phyloP scores from a whole-genome alignment of 2,888 invertebrate genomes.

The Eupithecia subumbrata region DNA sequence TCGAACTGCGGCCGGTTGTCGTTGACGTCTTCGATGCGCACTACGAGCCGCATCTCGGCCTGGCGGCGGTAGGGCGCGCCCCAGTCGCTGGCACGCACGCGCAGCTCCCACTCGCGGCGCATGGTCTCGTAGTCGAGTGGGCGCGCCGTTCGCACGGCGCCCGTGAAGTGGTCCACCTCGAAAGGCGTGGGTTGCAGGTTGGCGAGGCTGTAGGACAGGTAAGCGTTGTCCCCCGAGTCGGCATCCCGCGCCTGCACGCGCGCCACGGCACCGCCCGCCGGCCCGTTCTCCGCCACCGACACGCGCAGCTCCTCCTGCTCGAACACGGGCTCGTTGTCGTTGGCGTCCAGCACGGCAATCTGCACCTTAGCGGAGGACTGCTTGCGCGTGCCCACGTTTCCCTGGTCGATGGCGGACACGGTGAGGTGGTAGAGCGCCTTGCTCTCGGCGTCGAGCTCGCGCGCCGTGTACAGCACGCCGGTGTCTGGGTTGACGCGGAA shows the following conservation, averaged over 20 bases:
- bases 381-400: slow-evolving; percentile 91
- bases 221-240: slow-evolving; percentile 97
- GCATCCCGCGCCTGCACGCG: slow-evolving; percentile 93
- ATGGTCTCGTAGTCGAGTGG: slow-evolving; percentile 96
- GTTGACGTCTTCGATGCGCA: slow-evolving; percentile 93
- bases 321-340: slow-evolving; percentile 97
- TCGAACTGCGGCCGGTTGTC: slow-evolving; percentile 97
- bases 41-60: slow-evolving; percentile 93
- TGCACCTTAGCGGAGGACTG: slow-evolving; percentile 96
- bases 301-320: slow-evolving; percentile 88
- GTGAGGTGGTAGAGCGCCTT: slow-evolving; percentile 94
- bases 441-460: slow-evolving; percentile 92
- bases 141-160: slow-evolving; percentile 92
- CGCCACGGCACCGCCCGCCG: slow-evolving; percentile 92
- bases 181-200: slow-evolving; percentile 97
- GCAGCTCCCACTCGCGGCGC: slow-evolving; percentile 91
- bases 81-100: slow-evolving; percentile 97
- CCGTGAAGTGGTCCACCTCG: slow-evolving; percentile 97
- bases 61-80: slow-evolving; percentile 96
- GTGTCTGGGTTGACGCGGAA: slow-evolving; percentile 94
- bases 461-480: slow-evolving; percentile 94
- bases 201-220: slow-evolving; percentile 96
- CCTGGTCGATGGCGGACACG: slow-evolving; percentile 95
- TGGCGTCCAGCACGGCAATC: slow-evolving; percentile 94
- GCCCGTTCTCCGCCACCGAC: slow-evolving; percentile 93